Percentiles rank a stretch among this genome's conserved stretches.
phyloP scores from a whole-genome alignment of 2,888 invertebrate genomes.

The Nephrotoma appendiculata region DNA sequence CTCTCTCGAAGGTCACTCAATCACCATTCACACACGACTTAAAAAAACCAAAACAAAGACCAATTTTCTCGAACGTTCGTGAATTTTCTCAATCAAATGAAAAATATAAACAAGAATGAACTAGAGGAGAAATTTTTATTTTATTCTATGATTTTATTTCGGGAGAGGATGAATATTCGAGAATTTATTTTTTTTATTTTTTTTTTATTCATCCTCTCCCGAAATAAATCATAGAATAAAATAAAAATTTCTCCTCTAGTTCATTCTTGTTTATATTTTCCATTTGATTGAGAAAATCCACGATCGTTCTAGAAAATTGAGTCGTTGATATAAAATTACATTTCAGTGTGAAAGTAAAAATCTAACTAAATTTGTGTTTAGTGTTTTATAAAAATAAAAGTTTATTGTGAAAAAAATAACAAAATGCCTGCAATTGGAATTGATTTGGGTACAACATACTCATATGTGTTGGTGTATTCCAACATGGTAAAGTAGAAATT shows the following conservation, averaged over 20 bases:
- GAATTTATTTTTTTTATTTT: too few species aligned
- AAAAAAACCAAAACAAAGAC: too few species aligned
- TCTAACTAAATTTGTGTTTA: background rate
- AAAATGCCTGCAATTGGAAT: constrained; percentile 49
- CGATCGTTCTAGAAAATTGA: background rate
- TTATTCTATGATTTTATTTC: too few species aligned
- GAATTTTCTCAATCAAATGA: too few species aligned
- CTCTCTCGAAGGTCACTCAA: too few species aligned
- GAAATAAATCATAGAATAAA: too few species aligned
- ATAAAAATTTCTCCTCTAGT: constrained; percentile 63
- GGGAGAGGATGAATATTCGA: too few species aligned
- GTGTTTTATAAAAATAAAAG: background rate
- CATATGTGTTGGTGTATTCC: constrained; percentile 87
- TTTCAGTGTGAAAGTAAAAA: background rate
- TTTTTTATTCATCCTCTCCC: too few species aligned
- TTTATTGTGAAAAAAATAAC: background rate
- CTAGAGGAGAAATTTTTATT: too few species aligned
- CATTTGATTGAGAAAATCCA: background rate
- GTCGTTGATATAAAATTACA: background rate
- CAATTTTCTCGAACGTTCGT: too few species aligned
- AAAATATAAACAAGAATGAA: too few species aligned
- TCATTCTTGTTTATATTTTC: background rate
- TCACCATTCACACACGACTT: too few species aligned
- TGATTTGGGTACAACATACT: constrained; percentile 92
- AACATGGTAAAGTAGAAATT: constrained; percentile 81